phyloP scores from a whole-genome alignment of 2,113 vertebrate genomes.

The Isurus oxyrinchus region DNA sequence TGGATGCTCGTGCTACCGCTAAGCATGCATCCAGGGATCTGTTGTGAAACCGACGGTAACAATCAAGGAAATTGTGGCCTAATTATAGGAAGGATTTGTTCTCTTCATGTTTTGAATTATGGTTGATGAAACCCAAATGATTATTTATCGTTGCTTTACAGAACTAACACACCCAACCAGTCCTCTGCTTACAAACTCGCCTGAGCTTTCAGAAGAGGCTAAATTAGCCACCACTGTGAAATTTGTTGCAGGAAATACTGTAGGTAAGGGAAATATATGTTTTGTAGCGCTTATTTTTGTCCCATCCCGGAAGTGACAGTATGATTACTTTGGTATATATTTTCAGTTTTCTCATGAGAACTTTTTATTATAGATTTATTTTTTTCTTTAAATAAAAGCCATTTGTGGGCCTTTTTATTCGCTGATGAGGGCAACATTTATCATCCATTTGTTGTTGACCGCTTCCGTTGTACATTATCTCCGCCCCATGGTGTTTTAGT shows the following conservation, averaged over 20 bases:
- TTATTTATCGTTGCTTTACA: slow-evolving; percentile 48
- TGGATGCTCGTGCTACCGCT: background rate
- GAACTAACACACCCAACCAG: slow-evolving; percentile 89
- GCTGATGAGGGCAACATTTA: background rate
- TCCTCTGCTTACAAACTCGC: slow-evolving; percentile 78
- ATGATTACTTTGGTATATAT: background rate
- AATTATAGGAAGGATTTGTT: background rate
- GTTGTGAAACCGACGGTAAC: background rate
- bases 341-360: background rate
- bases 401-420: background rate
- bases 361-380: background rate
- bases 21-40: background rate
- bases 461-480: background rate
- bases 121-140: background rate
- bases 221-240: slow-evolving; percentile 80
- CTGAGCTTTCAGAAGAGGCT: slow-evolving; percentile 84
- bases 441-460: background rate
- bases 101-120: background rate
- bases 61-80: background rate
- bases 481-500: background rate
- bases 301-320: too few relatives aligned
- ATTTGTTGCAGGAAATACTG: slow-evolving; percentile 80
- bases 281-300: background rate
- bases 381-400: background rate
- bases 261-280: slow-evolving; percentile 61